A percentile compares a stretch with the other conserved stretches of the same genome.
Evolutionary conservation across 2,113 vertebrate species (phyloP).

Genomic region (Cricetomys ansorgei): DNA sequence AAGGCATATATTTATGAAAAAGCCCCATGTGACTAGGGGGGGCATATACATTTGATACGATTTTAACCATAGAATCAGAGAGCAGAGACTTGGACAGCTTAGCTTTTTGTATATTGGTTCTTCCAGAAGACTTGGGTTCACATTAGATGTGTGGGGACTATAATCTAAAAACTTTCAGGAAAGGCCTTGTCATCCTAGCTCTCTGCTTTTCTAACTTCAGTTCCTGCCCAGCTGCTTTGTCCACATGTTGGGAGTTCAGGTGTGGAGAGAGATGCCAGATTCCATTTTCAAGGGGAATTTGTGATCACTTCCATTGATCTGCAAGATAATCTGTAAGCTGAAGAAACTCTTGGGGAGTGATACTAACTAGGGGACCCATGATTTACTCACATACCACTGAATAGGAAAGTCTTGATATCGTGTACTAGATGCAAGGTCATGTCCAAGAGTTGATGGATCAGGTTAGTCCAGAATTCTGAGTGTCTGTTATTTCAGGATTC

Average conservation of each 20-base stretch:
- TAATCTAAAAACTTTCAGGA: background rate
- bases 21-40: too few relatives aligned
- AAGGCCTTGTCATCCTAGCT: background rate
- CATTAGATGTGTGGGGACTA: background rate
- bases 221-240: background rate
- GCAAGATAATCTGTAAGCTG: background rate
- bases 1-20: background rate
- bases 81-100: background rate
- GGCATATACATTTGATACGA: background rate
- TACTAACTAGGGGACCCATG: background rate
- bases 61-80: background rate
- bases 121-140: background rate
- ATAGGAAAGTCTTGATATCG: background rate
- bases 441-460: background rate
- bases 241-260: background rate
- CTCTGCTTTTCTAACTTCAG: background rate
- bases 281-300: background rate
- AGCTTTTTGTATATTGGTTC: background rate
- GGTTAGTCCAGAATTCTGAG: background rate
- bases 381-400: background rate
- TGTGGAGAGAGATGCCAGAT: background rate
- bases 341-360: background rate
- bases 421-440: background rate
- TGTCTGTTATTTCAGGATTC: background rate
- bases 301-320: background rate